Evolutionary conservation across 64 coral and sea anemone species (phyloP).

Genomic region (Platygyra sinensis): DNA sequence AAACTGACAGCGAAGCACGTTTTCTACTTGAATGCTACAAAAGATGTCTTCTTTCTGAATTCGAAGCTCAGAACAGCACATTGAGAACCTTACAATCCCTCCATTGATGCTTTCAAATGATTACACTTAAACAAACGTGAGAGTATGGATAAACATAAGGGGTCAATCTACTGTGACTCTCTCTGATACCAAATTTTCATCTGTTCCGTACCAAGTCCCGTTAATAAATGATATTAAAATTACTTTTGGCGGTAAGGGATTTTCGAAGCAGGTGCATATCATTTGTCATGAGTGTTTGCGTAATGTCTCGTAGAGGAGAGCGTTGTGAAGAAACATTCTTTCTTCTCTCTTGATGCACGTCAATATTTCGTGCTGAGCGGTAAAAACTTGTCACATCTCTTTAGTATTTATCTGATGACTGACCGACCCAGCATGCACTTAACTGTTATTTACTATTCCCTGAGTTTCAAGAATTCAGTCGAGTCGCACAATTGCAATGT

Average conservation of each 20-base stretch:
- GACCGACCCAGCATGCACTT: too few relatives aligned
- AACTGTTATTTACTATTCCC: too few relatives aligned
- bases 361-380: background rate
- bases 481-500: too few relatives aligned
- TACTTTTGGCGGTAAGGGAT: background rate
- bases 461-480: too few relatives aligned
- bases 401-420: too few relatives aligned
- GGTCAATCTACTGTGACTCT: background rate
- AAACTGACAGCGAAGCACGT: too few relatives aligned
- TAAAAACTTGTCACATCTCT: background rate
- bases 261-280: background rate
- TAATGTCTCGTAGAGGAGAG: background rate
- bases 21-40: too few relatives aligned
- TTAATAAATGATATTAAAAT: background rate
- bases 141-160: background rate
- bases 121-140: background rate
- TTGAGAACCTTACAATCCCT: background rate
- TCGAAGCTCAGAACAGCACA: too few relatives aligned
- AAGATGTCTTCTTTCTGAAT: too few relatives aligned
- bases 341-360: background rate
- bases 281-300: background rate
- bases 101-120: background rate
- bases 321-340: background rate
- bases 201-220: background rate
- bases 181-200: background rate